These are phyloP conservation scores for Parotocinclus haroldoi DNA, from an alignment of 2,797 vertebrate species.

Conservation along the genomic window DNA sequence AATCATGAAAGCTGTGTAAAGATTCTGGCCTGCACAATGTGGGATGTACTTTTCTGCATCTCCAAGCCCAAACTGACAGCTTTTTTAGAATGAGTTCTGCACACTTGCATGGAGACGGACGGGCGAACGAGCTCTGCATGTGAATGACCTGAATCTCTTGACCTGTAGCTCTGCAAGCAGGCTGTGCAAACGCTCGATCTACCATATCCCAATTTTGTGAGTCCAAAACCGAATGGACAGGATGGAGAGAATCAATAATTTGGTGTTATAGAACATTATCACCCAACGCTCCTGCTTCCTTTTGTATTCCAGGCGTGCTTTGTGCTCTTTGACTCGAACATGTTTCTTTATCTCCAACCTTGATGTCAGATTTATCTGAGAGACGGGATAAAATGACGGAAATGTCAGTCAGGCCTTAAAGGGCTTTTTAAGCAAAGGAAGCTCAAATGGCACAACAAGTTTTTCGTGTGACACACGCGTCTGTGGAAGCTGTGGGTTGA, in stretches of 20 bases:
- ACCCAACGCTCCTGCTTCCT: slow-evolving; percentile 33
- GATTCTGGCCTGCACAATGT: slow-evolving; percentile 40
- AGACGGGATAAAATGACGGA: slow-evolving; percentile 15
- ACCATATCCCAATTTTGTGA: slow-evolving; percentile 6
- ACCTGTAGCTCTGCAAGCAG: slow-evolving; percentile 3
- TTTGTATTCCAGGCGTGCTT: slow-evolving; percentile 50
- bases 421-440: slow-evolving; percentile 26
- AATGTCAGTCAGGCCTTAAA: slow-evolving; percentile 39
- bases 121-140: slow-evolving; percentile 19
- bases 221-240: neutral
- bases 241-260: slow-evolving; percentile 32
- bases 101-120: slow-evolving; percentile 17
- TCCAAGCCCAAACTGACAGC: slow-evolving; percentile 29
- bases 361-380: slow-evolving; percentile 46
- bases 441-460: slow-evolving; percentile 23
- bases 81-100: slow-evolving; percentile 12
- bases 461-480: slow-evolving; percentile 20
- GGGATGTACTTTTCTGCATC: slow-evolving; percentile 26
- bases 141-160: slow-evolving; percentile 13
- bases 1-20: slow-evolving; percentile 59
- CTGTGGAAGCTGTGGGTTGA: slow-evolving; percentile 47
- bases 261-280: slow-evolving; percentile 32
- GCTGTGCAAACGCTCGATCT: neutral
- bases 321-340: slow-evolving; percentile 40
- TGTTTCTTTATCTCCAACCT: slow-evolving; percentile 40